Base-by-base conservation (phyloP, 2,113 vertebrate species). In the Gorsachius goisagi region DNA sequence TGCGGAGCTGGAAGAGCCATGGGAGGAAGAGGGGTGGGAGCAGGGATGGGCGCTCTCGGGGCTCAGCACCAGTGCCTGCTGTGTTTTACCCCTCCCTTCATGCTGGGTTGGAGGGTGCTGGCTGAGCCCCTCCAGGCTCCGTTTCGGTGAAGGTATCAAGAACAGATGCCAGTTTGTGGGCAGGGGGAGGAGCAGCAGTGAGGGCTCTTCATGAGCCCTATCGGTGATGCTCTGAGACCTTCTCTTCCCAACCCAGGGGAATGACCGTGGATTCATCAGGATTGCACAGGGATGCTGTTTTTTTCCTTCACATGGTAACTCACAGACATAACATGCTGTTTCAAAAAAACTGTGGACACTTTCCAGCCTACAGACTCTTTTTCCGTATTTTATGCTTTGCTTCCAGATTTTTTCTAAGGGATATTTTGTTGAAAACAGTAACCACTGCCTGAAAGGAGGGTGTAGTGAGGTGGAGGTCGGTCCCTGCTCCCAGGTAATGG, bases 21-120 rank as follows among this genome's bases (percentile, higher is more conserved):
- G 26, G 39, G 37, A 55, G 30, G 47, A n/a, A 53, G 37, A 32
- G 16, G 16, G 9, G 19, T 10, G 5, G 3, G 68, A 22, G 52
- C 1, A 0, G 52, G 24, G 26, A 3, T 21, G 21, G 18, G 45
- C 0, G 0, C 37, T 45, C 62, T 27, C 0, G 1, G 52, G 32
- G 77, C n/a, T 80, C 41, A 18, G n/a, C 76, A 64, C 67, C 35
- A 22, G 44, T 50, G 16, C 59, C 30, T 21, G 17, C 44, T 15
- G 62, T 10, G 15, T 11, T 82, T 75, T 45, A 45, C 11, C 32
- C 45, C 45, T 60, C 35, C 68, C 44, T 13, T 28, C 11, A 37
- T 47, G 78, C 19, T 33, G 4, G 0, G 23, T 37, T 23, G 23
- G 56, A 77, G 24, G 32, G 64, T 17, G n/a, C 24, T 41, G 55